Base-by-base conservation (phyloP, 2,113 vertebrate species). In the Aix galericulata region DNA sequence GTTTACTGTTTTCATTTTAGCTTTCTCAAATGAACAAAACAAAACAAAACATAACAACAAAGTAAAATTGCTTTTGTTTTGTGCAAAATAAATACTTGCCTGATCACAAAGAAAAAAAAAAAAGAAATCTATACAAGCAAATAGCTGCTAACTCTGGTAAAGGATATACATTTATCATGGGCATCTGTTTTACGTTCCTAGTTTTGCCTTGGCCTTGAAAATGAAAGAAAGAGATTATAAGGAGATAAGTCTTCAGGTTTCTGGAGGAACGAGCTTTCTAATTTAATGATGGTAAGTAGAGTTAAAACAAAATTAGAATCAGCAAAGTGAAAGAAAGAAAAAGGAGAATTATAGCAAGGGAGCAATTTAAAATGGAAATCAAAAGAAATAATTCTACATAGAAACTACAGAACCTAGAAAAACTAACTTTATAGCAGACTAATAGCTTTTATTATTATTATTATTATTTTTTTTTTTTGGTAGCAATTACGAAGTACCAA, bases 21-120 rank as follows among this genome's bases (percentile, higher is more conserved):
- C 60, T 95, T 85, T 8, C 40, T 95, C 55, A 95, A 96, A 91
- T 92, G 60, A 93, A 85, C 88, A 63, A 60, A 38, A 11, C 11
- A 63, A 55, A 29, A 29, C 26, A 31, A 55, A 17, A 17, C 8
- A 29, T 12, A 87, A 88, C 11, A 52, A 88, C 63, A 58, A 82
- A 72, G 5, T 6, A 75, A 53, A 83, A 59, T 42, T 58, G 17
- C 88, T 91, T 87, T 75, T n/a, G 6, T 6, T 93, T 82, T 75
- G 13, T 79, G 12, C 6, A 89, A 72, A 80, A 72, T 22, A 95
- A 88, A 27, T 75, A 58, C 12, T 50, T 90, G 48, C 42, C 60
- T 91, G 94, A 93, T 94, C 82, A 87, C 62, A 68, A 27, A 86
- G 67, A 75, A 86, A 77, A 79, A 18, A 52, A 76, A 67, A 78